Evolutionary conservation across 2,888 invertebrate genomes (phyloP), one percentile per base, ranked within the genome.

Genomic region (Drosophila antonietae): DNA sequence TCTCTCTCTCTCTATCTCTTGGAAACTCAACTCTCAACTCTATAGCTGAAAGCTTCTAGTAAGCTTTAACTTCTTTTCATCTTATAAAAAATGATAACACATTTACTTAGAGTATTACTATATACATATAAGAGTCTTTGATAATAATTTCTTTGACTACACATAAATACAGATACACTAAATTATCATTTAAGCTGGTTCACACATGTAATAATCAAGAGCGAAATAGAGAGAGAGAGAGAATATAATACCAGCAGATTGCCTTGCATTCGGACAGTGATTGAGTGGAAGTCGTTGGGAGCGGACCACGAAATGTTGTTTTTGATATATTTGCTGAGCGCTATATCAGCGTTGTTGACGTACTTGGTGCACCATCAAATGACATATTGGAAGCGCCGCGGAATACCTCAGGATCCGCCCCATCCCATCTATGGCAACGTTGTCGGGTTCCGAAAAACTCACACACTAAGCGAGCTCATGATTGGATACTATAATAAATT

Each of bases 301-400:
- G 37, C 39, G 20, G 10, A 57, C 10, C 51, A 14, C 20, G 33
- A 41, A 66, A 81, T 81, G 81, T 20, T 65, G 2, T 18, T 80
- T 9, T 1, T 86, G 1, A 41, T 86, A 15, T 81, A 81, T 14
- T 35, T 86, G 41, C n/a, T 81, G 18, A 44, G 65, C 15, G 66
- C 68, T 10, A 23, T 80, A 8, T 44, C 66, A n/a, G 77, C 86
- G 23, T 39, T 86, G 7, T 8, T 68, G 8, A 73, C 56, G 9
- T 83, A 70, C 49, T 0, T 66, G 0, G 2, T 73, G n/a, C 66
- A 69, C 15, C 35, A 66, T 12, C 73, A 71, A 8, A 35, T 63
- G n/a, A 80, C 39, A 18, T 81, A 86, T 57, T 81, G 86, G 81
- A 76, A 47, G 7, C 64, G 53, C 33, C 73, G 73, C 0, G 81